Base-by-base conservation (phyloP, 2,113 vertebrate genomes). In the Clarias batrachus region DNA sequence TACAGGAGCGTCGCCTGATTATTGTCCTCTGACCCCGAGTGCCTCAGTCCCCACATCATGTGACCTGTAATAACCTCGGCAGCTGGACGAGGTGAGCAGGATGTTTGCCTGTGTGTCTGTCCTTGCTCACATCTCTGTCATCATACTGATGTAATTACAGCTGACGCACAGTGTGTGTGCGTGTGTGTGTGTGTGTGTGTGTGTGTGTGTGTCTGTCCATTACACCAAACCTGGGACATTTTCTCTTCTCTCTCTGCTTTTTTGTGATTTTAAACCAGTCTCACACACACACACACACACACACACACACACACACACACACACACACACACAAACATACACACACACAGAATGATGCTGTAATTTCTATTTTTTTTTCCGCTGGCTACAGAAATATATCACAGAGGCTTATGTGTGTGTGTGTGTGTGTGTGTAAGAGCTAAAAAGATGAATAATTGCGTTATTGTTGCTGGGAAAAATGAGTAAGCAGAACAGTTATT, bases 121-220 rank as follows among this genome's bases (percentile, higher is more conserved):
- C 57, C 27, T 81, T 60, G 30, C 78, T 81, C 27, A 81, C 4
- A 2, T 62, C 27, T 23, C 57, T 59, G 78, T 81, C 78, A 62
- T 81, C 60, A 52, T 13, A 27, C 7, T 71, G 71, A 74, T 74
- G 19, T 48, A 74, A 74, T 74, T 74, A 74, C 37, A 52, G 37
- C 37, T 41, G 70, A 73, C 9, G 23, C 70, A 41, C 2, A 21
- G 8, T 21, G 70, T 73, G 70, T 73, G 33, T 73, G 14, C 30
- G n/a, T 68, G 65, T 68, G 65, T 68, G 65, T 68, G 68, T 52
- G 71, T 74, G 71, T 74, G 71, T 74, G 71, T 74, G 70, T 73
- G 70, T 73, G 33, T 73, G 33, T 71, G 66, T 70, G 66, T 63
- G 25, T 23, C 3, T 74, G 3, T 74, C 19, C 19, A 2, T 23